phyloP scores from a whole-genome alignment of 2,888 invertebrate species.

The Brassicogethes aeneus region DNA sequence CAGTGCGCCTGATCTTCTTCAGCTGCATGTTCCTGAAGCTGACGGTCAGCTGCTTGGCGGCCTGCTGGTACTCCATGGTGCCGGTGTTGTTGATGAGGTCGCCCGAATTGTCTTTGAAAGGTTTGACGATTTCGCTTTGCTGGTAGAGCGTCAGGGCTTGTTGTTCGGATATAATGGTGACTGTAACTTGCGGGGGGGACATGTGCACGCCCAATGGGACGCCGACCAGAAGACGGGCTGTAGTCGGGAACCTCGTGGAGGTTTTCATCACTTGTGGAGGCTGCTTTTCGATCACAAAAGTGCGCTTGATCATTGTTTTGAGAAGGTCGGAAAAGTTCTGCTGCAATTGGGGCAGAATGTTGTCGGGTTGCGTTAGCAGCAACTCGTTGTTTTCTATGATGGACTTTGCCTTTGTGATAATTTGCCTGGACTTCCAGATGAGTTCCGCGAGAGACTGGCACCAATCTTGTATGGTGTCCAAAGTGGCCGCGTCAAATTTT shows the following conservation, averaged over 20 bases:
- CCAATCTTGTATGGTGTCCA: conserved; percentile 90
- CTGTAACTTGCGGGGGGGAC: conserved; percentile 76
- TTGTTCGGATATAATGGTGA: conserved; percentile 64
- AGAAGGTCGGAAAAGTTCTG: conserved; percentile 62
- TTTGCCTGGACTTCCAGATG: conserved; percentile 81
- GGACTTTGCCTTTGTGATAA: conserved; percentile 64
- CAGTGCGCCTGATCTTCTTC: conserved; percentile 90
- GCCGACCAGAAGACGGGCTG: conserved; percentile 85
- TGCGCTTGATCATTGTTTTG: conserved; percentile 75
- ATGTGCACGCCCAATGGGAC: conserved; percentile 89
- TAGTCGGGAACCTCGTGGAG: conserved; percentile 89
- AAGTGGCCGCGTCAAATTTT: conserved; percentile 70
- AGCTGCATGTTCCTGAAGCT: conserved; percentile 92
- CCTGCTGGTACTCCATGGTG: conserved; percentile 89
- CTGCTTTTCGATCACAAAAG: conserved; percentile 94
- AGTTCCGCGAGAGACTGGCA: conserved; percentile 80
- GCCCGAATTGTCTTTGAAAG: conserved; percentile 71
- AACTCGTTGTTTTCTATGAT: conserved; percentile 53
- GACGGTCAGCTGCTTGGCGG: conserved; percentile 76
- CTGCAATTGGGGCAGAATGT: conserved; percentile 52
- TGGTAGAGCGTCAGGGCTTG: conserved; percentile 82
- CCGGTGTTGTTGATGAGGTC: conserved; percentile 94
- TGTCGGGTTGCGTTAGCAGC: conserved; percentile 51
- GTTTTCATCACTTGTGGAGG: conserved; percentile 98
- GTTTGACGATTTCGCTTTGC: conserved; percentile 66